Evolutionary conservation across 2,888 invertebrate species (phyloP).

Genomic region (Empis livida): DNA sequence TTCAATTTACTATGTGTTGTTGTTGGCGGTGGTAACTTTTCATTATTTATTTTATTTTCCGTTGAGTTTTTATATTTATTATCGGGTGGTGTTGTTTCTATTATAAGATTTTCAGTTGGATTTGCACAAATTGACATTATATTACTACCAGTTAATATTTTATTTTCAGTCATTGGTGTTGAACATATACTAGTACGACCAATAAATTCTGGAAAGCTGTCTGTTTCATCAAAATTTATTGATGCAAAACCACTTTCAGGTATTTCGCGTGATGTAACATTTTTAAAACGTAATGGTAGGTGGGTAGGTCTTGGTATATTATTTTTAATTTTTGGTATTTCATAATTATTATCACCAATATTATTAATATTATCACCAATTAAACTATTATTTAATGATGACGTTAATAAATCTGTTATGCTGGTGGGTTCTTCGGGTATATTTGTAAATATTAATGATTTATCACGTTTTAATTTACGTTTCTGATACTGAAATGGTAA

Average conservation of each 20-base stretch:
- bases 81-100: slow-evolving; percentile 2
- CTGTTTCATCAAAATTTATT: slow-evolving; percentile 40
- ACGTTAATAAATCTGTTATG: slow-evolving; percentile 2
- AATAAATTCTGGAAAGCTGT: slow-evolving; percentile 45
- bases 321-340: slow-evolving; percentile 8
- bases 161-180: slow-evolving; percentile 66
- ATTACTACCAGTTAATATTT: slow-evolving; percentile 59
- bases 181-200: slow-evolving; percentile 65
- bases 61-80: slow-evolving; percentile 9
- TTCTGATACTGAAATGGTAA: slow-evolving; percentile 30
- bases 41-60: slow-evolving; percentile 19
- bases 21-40: slow-evolving; percentile 5
- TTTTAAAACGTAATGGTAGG: slow-evolving; percentile 44
- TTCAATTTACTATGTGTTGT: slow-evolving; percentile 14
- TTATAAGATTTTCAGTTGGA: slow-evolving; percentile 34
- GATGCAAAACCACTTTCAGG: slow-evolving; percentile 35
- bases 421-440: slow-evolving; percentile 55
- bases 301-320: slow-evolving; percentile 40
- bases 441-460: slow-evolving; percentile 67
- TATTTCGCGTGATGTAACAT: slow-evolving; percentile 29
- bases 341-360: background rate
- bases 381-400: background rate
- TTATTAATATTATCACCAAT: no score
- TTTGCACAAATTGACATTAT: slow-evolving; percentile 62
- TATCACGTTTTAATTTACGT: slow-evolving; percentile 57